Base-by-base conservation (phyloP, 2,888 invertebrate species). In the Cryptus armator region DNA sequence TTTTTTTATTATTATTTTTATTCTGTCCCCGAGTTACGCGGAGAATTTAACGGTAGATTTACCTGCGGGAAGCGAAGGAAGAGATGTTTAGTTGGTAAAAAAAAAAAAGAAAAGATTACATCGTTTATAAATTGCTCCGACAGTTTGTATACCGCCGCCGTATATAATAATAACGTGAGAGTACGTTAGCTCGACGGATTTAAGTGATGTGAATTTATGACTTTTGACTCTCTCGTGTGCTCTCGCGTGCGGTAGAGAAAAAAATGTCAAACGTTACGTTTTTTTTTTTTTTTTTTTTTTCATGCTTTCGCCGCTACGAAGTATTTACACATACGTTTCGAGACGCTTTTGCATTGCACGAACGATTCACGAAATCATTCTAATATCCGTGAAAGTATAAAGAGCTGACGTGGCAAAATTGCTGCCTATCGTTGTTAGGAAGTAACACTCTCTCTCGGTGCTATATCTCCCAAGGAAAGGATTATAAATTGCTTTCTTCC, bases 41-140 rank as follows among this genome's bases (percentile, higher is more conserved):
- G 64, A 48, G 44, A 9, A 71, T 77, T 71, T 77, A 82, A 77
- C 82, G 82, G 82, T 77, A 48, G 46, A 82, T 77, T 53, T 44
- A 48, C 70, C 64, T 56, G 44, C 51, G 24, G 62, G 16, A 48
- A 51, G 68, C 67, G 43, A 46, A 76, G 71, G 64, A 82, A 56
- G n/a, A 71, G 24, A 53, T 66, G 48, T 71, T 82, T 66, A 44
- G 37, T 29, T 32, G 59, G 46, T 29, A 70, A 9, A 37, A 37
- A 9, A 37, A 9, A 37, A 37, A 37, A 37, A 37, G 24, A 56
- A 74, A 74, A 62, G 74, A 59, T 74, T 74, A 62, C 46, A 62
- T 53, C 29, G 62, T 29, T 74, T 46, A 5, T 56, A 74, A 74
- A 74, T 29, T 16, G 46, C 29, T 12, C 19, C 24, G 4, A 19